phyloP scores from a whole-genome alignment of 2,113 vertebrate genomes.

The Brachypodius melanocephalos region DNA sequence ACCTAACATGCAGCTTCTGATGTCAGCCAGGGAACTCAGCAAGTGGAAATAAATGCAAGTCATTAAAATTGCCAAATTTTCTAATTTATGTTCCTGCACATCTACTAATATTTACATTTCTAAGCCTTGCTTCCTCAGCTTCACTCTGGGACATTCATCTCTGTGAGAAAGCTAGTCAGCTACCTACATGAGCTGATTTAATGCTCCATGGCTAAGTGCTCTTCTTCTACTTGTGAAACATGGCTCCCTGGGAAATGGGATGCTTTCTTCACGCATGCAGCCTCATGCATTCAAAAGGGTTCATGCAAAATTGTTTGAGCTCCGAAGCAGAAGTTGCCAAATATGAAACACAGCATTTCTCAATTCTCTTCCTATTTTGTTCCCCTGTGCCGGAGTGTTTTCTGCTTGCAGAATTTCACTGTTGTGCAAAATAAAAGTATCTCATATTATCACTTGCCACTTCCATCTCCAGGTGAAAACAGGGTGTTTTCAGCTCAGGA shows the following conservation, averaged over 20 bases:
- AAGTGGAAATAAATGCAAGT: neutral
- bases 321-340: neutral
- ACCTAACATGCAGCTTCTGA: neutral
- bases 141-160: neutral
- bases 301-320: neutral
- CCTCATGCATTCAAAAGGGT: neutral
- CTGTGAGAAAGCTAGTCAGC: neutral
- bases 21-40: neutral
- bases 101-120: neutral
- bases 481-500: neutral
- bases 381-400: neutral
- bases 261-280: neutral
- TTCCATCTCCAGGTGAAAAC: neutral
- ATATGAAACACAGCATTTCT: neutral
- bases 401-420: neutral
- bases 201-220: neutral
- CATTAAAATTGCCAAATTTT: neutral
- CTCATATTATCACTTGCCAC: neutral
- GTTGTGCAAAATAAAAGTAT: neutral
- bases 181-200: neutral
- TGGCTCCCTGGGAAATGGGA: neutral
- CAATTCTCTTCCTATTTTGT: neutral
- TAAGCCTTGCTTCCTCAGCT: neutral
- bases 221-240: slow-evolving; percentile 23
- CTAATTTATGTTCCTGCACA: neutral